These are phyloP conservation scores for Tauraco erythrolophus DNA, from an alignment of 2,113 vertebrate genomes.

Conservation along the genomic window DNA sequence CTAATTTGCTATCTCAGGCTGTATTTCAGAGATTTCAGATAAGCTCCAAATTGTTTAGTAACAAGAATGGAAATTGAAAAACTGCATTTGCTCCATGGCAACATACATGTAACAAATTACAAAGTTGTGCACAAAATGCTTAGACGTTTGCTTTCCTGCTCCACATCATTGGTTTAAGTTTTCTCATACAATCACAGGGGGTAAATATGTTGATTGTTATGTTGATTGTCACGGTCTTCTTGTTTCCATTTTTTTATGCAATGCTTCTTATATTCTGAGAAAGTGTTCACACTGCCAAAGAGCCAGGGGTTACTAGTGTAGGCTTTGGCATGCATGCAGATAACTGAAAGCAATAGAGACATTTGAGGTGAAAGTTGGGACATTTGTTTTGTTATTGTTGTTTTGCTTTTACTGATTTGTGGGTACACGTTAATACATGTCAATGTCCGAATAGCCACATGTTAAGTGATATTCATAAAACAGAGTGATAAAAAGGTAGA, in stretches of 20 bases:
- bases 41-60: background rate
- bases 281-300: background rate
- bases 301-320: background rate
- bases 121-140: background rate
- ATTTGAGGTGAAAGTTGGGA: background rate
- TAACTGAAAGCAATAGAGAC: background rate
- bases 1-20: background rate
- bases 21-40: background rate
- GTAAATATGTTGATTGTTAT: background rate
- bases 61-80: background rate
- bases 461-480: background rate
- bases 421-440: background rate
- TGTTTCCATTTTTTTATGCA: background rate
- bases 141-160: background rate
- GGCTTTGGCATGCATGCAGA: background rate
- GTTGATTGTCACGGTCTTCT: background rate
- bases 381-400: background rate
- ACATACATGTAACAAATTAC: background rate
- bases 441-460: background rate
- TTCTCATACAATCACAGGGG: background rate
- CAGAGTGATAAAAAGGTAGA: background rate
- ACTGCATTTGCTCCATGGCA: background rate
- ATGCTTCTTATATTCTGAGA: background rate
- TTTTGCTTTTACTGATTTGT: background rate
- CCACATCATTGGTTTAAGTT: background rate